Base-by-base conservation (phyloP, 2,888 invertebrate species). In the Tetanocera ferruginea region DNA sequence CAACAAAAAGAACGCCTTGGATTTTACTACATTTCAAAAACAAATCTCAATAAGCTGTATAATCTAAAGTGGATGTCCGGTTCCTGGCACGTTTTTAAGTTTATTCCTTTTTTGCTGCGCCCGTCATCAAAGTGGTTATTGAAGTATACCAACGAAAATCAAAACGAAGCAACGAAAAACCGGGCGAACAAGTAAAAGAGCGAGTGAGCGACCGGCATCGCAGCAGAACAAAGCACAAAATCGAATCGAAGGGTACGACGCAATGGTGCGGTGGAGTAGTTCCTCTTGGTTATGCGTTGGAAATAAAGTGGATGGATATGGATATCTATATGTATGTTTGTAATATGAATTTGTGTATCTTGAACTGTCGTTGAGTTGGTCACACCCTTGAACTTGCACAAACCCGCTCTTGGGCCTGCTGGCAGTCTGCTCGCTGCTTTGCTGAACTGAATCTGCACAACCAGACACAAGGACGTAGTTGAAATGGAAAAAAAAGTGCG, bases 361-460 rank as follows among this genome's bases (percentile, higher is more conserved):
- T 66, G 69, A 55, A 79, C 72, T 74, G 77, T 75, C 79, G 73
- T 79, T 80, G 74, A 77, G 73, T 81, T 86, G 87, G 88, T 87
- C 88, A 89, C 89, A 89, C 89, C 89, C 89, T 89, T 89, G 89
- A 89, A 89, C 89, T 89, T 89, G 88, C 84, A 43, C 43, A 79
- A 19, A 34, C 23, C 49, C 57, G 73, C 34, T 62, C 67, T n/a
- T n/a, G 19, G n/a, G 69, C 51, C 19, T 19, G 25, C 66, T 64
- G 25, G 25, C 75, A 11, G 60, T 31, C 66, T 43, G 64, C n/a
- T 73, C 43, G 51, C 19, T 31, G 51, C 52, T 75, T 75, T 1
- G n/a, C n/a, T n/a, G n/a, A n/a, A n/a, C 28, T 19, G 19, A 8
- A 37, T 51, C 17, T 31, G 8, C n/a, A 28, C 64, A 64, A 31